phyloP scores from a whole-genome alignment of 2,113 vertebrate species.

The Semnornis frantzii region DNA sequence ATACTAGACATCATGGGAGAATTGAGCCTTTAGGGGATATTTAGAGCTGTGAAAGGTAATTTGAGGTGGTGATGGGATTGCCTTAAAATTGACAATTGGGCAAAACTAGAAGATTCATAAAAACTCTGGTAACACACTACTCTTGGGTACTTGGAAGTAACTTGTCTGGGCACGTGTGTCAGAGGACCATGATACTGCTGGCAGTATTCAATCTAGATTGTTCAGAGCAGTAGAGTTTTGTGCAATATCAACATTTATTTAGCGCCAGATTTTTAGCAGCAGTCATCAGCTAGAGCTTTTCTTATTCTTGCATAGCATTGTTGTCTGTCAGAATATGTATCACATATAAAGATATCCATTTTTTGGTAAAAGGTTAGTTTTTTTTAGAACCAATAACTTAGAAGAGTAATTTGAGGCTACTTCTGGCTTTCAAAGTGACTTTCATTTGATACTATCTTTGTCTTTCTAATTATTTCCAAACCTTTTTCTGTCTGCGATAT shows the following conservation, averaged over 20 bases:
- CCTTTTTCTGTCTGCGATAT: background rate
- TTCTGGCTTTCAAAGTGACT: background rate
- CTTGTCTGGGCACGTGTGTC: background rate
- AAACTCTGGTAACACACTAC: background rate
- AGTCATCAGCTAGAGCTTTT: background rate
- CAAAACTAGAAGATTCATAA: background rate
- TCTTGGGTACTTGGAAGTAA: background rate
- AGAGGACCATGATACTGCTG: background rate
- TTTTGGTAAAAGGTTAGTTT: background rate
- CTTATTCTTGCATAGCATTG: background rate
- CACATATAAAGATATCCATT: background rate
- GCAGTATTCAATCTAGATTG: background rate
- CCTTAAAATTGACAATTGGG: background rate
- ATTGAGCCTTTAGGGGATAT: background rate
- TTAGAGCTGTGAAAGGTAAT: background rate
- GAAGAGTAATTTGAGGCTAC: background rate
- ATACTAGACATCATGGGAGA: background rate
- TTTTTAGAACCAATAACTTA: background rate
- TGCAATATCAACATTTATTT: background rate
- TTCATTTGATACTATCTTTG: conserved; percentile 28
- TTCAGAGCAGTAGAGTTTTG: background rate
- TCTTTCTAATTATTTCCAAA: conserved; percentile 36
- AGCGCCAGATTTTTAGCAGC: background rate
- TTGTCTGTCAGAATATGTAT: background rate
- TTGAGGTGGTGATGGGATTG: background rate